phyloP scores from a whole-genome alignment of 2,888 invertebrate species.

The Oligia fasciuncula region DNA sequence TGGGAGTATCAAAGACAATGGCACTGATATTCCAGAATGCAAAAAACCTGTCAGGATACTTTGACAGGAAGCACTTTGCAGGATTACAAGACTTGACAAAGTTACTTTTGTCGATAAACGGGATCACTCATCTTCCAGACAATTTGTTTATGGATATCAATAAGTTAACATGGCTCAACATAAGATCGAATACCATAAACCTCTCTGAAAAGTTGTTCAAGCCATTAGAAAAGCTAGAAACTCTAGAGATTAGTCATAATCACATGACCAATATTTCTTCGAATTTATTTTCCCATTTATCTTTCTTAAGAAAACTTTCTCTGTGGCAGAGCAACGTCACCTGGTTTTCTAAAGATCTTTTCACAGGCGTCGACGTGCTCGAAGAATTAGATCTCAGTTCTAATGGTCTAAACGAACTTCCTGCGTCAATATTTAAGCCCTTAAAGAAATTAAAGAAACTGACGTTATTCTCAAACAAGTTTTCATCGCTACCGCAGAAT shows the following conservation, averaged over 20 bases:
- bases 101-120: conserved; percentile 91
- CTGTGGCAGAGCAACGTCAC: conserved; percentile 92
- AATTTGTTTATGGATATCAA: conserved; percentile 91
- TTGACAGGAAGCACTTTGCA: conserved; percentile 90
- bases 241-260: conserved; percentile 92
- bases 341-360: conserved; percentile 91
- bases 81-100: conserved; percentile 89
- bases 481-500: conserved; percentile 90
- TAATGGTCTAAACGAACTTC: conserved; percentile 91
- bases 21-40: conserved; percentile 89
- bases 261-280: conserved; percentile 91
- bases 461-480: conserved; percentile 92
- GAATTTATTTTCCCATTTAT: conserved; percentile 91
- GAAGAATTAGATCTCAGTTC: conserved; percentile 92
- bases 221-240: conserved; percentile 89
- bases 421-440: conserved; percentile 90
- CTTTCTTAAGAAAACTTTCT: conserved; percentile 91
- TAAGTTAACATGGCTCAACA: conserved; percentile 91
- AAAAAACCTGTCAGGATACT: conserved; percentile 88
- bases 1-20: conserved; percentile 88
- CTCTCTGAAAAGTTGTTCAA: conserved; percentile 90
- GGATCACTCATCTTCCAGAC: conserved; percentile 90
- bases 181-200: conserved; percentile 91
- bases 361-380: conserved; percentile 91
- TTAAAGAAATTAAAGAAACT: conserved; percentile 91